Percentiles rank a stretch among this genome's conserved stretches.
phyloP scores from a whole-genome alignment of 2,113 vertebrate genomes.

The Chamaetylas fuelleborni region DNA sequence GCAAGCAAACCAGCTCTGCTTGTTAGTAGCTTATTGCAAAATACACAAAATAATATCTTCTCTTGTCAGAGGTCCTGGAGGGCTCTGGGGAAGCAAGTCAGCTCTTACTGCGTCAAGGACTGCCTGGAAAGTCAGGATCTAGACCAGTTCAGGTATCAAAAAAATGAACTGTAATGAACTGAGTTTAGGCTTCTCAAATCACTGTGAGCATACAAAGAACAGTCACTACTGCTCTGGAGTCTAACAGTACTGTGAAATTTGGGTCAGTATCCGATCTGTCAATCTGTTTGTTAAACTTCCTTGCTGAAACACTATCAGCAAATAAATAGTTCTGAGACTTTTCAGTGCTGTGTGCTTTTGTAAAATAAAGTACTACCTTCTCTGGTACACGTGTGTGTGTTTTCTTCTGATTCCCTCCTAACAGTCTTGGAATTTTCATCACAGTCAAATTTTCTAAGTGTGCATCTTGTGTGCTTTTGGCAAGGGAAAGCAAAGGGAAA shows the following conservation, averaged over 20 bases:
- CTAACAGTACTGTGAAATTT: not conserved
- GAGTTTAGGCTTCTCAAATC: not conserved
- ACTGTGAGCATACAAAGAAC: not conserved
- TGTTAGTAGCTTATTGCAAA: not conserved
- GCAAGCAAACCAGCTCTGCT: not conserved
- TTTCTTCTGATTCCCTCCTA: not conserved
- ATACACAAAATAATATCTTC: not conserved
- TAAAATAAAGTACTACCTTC: not conserved
- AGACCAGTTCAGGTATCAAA: not conserved
- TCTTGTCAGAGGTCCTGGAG: not conserved
- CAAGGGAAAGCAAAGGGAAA: not conserved
- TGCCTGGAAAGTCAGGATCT: not conserved
- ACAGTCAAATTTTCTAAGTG: not conserved
- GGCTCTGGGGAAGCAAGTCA: not conserved
- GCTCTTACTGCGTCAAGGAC: not conserved
- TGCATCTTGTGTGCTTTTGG: not conserved
- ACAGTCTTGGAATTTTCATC: not conserved
- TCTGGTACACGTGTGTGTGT: fast-evolving
- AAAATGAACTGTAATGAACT: not conserved
- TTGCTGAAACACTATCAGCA: not conserved
- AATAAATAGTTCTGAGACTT: not conserved
- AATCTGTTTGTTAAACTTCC: not conserved
- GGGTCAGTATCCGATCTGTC: not conserved
- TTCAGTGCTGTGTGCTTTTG: not conserved
- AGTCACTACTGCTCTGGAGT: not conserved